Evolutionary conservation across 2,113 vertebrate genomes (phyloP), one percentile per base, ranked within the genome.

Genomic region (Elanus axillaris): DNA sequence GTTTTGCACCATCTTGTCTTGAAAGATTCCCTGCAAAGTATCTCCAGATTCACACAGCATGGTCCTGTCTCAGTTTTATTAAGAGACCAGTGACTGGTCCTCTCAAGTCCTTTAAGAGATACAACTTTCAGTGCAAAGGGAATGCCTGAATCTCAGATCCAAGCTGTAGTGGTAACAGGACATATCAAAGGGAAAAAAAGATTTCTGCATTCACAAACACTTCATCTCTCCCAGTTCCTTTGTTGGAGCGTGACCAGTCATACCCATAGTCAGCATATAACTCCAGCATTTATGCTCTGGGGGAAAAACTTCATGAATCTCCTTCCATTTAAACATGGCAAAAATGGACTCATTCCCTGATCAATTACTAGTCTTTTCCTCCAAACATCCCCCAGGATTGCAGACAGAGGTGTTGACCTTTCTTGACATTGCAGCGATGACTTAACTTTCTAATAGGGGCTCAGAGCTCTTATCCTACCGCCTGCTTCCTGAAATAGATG

Each of bases 401-500:
- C 67, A 86, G 83, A 71, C 22, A 3, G 48, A 91, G 92, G 82
- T 62, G 81, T 3, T 45, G 90, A 92, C 94, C 91, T 95, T 77
- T 84, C 59, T 91, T 95, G 97, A 94, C 92, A 90, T 93, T 92
- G 93, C 75, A 64, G 59, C 10, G 90, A 92, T 94, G 62, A 88
- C 92, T 75, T 69, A 94, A 90, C 94, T 97, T 88, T 78, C 43
- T 84, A 87, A 66, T 83, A 96, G 88, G 92, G 94, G 88, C n/a
- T 18, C 83, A 91, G 93, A 92, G 79, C 89, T 96, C 91, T 95
- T 94, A 97, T 94, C 95, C 96, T 81, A 74, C 91, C 16, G 71
- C 89, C 90, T 64, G 87, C 93, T 97, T 98, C 97, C 97, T 80
- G 80, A 98, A 98, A 98, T 97, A 98, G 96, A 95, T 58, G 62